Evolutionary conservation across 2,113 vertebrate genomes (phyloP).

Genomic region (Poeciliopsis occidentalis): DNA sequence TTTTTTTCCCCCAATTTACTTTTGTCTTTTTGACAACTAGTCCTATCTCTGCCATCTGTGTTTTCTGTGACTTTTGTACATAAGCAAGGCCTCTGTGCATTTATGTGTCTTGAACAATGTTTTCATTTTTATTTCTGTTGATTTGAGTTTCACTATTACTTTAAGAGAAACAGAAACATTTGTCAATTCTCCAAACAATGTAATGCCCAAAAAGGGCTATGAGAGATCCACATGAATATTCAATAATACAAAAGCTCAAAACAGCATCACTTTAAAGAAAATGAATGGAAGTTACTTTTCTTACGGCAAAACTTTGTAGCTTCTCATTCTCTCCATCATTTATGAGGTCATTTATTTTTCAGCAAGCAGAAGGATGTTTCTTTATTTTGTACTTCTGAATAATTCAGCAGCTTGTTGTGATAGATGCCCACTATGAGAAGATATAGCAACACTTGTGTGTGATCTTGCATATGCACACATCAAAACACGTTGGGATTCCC

Average conservation of each 20-base stretch:
- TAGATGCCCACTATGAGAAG: constrained; percentile 60
- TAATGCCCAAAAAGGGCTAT: not conserved
- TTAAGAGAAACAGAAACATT: constrained; percentile 14
- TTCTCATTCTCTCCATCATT: constrained; percentile 60
- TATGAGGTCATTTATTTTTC: constrained; percentile 61
- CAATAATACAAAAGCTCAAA: not conserved
- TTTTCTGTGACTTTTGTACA: constrained; percentile 46
- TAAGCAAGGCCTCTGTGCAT: constrained; percentile 36
- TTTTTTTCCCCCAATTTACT: constrained; percentile 9
- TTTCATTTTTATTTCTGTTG: constrained; percentile 44
- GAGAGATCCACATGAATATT: constrained; percentile 1
- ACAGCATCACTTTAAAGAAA: constrained; percentile 2
- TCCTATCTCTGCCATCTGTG: constrained; percentile 29
- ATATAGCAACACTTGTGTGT: constrained; percentile 36
- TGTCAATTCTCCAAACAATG: constrained; percentile 30
- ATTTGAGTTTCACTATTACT: constrained; percentile 38
- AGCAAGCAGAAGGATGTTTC: constrained; percentile 56
- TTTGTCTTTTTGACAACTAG: constrained; percentile 25
- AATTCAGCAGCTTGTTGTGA: constrained; percentile 66
- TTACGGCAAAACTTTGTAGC: constrained; percentile 20
- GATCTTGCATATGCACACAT: not conserved
- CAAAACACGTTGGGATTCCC: constrained; percentile 38
- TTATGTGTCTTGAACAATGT: constrained; percentile 28
- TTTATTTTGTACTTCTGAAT: constrained; percentile 75
- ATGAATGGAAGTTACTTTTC: constrained; percentile 16